Conservation (phyloP, 2,113 vertebrate genomes). For the Pantherophis guttatus region DNA sequence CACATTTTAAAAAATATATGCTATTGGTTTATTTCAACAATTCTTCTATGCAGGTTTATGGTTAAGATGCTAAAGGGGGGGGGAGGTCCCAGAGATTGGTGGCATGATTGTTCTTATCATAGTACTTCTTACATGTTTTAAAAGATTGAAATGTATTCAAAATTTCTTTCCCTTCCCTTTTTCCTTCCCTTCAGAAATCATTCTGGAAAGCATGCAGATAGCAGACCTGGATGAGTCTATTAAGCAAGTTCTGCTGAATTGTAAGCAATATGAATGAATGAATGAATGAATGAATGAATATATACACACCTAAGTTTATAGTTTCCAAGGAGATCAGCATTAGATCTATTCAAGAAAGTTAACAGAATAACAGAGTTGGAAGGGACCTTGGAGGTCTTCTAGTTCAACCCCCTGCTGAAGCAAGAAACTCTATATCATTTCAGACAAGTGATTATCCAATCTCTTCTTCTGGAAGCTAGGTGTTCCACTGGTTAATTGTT, state of each 20-base stretch:
- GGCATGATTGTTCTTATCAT: not conserved
- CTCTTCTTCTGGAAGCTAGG: too few species aligned
- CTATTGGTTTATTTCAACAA: not conserved
- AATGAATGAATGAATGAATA: not conserved
- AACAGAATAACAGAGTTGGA: not conserved
- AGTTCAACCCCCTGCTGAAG: too few species aligned
- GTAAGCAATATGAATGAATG: not conserved
- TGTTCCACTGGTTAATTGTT: too few species aligned
- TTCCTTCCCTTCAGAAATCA: not conserved
- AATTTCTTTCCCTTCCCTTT: not conserved
- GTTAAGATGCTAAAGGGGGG: not conserved
- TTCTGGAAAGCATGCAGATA: conserved; percentile 6
- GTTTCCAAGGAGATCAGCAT: not conserved
- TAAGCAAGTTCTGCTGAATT: not conserved
- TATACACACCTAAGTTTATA: not conserved
- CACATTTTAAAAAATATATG: not conserved
- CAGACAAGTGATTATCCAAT: too few species aligned
- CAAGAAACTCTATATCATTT: too few species aligned
- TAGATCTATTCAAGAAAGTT: not conserved
- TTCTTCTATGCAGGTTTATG: not conserved
- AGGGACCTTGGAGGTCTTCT: too few species aligned
- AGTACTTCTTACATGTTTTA: not conserved
- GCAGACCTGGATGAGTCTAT: not conserved
- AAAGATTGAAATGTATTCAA: not conserved
- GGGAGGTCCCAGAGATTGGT: not conserved